Evolutionary conservation across 1,140 invertebrate species (phyloP).

Genomic region (Lasioglossum albipes): DNA sequence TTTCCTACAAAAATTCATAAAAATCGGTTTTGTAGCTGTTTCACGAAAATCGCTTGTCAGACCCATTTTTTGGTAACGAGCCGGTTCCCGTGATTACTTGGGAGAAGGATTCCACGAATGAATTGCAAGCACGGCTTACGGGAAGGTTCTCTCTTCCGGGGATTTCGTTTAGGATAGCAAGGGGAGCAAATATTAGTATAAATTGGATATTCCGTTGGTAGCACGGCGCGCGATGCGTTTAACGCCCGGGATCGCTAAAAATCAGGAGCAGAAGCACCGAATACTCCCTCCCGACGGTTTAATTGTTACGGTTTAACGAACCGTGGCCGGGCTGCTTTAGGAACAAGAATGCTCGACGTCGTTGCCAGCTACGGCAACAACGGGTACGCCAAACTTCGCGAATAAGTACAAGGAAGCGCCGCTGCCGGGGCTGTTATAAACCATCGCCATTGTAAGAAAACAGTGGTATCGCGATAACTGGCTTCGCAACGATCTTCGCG

Average conservation of each 20-base stretch:
- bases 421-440: conserved; percentile 29
- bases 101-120: too few relatives aligned
- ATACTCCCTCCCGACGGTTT: conserved; percentile 12
- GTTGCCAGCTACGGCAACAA: background rate
- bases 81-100: too few relatives aligned
- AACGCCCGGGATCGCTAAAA: conserved; percentile 23
- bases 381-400: conserved; percentile 14
- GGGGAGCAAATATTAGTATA: conserved; percentile 22
- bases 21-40: too few relatives aligned
- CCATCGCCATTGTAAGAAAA: conserved; percentile 21
- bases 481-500: conserved; percentile 28
- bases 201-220: conserved; percentile 36
- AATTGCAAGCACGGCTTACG: too few relatives aligned
- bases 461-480: conserved; percentile 1
- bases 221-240: background rate
- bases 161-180: conserved; percentile 4
- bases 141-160: background rate
- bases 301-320: conserved; percentile 45
- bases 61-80: too few relatives aligned
- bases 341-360: conserved; percentile 16
- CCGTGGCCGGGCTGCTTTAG: conserved; percentile 5
- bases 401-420: conserved; percentile 45
- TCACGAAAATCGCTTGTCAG: too few relatives aligned
- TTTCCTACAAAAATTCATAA: too few relatives aligned
- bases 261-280: conserved; percentile 30